Percentiles rank a stretch among this genome's conserved stretches.
These are phyloP conservation scores for Mystacornis crossleyi DNA, from an alignment of 2,113 vertebrate species.

Conservation along the genomic window DNA sequence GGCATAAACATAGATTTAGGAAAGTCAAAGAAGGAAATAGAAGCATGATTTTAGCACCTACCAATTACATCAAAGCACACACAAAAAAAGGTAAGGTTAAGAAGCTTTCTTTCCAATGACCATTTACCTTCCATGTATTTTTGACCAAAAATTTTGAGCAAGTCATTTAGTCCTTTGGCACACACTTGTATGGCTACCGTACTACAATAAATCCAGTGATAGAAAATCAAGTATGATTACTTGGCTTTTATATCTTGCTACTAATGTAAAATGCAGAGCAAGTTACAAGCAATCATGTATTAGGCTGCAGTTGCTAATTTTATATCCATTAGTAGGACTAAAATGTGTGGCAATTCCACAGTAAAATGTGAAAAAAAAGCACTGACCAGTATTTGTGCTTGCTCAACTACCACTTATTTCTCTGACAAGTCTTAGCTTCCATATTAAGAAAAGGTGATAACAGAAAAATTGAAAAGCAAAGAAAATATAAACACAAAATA, in stretches of 20 bases:
- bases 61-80: neutral
- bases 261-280: neutral
- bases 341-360: neutral
- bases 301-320: neutral
- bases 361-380: neutral
- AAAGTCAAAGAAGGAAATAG: neutral
- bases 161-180: neutral
- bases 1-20: neutral
- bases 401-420: neutral
- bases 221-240: neutral
- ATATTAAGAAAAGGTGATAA: neutral
- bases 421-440: neutral
- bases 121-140: neutral
- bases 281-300: neutral
- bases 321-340: neutral
- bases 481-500: neutral
- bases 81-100: neutral
- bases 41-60: neutral
- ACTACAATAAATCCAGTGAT: neutral
- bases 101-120: neutral
- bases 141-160: neutral
- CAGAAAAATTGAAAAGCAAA: neutral
- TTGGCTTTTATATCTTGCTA: neutral
- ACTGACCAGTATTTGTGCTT: neutral
- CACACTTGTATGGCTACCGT: rapidly evolving